Base-by-base conservation (phyloP, 2,797 vertebrate species). In the Decapterus maruadsi region DNA sequence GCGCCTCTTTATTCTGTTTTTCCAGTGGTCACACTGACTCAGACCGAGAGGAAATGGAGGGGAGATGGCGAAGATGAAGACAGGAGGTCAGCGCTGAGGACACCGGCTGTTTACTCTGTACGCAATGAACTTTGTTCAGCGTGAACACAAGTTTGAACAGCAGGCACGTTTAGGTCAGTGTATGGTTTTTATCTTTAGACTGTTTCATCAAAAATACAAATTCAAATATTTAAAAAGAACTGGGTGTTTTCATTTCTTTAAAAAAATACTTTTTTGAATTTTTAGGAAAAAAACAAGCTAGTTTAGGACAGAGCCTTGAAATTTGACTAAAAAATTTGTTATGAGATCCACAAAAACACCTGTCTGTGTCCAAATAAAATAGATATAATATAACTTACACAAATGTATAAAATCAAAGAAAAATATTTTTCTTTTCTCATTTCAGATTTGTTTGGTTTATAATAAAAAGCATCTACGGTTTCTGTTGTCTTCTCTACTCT, bases 21-120 rank as follows among this genome's bases (percentile, higher is more conserved):
- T 90, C 86, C 85, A 90, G 88, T 22, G 87, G 88, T 90, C 80
- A 89, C 77, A 78, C 79, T 88, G 90, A 84, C 73, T 77, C 81
- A 87, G 78, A 73, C 64, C 29, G 22, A 72, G 68, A 84, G 76
- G 78, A 87, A 84, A 34, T 55, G 53, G 79, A 82, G 81, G 74
- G 67, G 70, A 72, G 69, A 84, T 71, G 85, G 68, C 4, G 8
- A 55, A 38, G 72, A 84, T 61, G 77, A 58, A 80, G 77, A 77
- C 75, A 59, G 31, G 68, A 83, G 79, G 85, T 84, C 81, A 65
- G 70, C 6, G 38, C 50, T 55, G 76, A 78, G 82, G 78, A 85
- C 60, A 50, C 4, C 9, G 70, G 16, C 8, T 68, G 65, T 78
- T 84, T 75, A 40, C 70, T 61, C 53, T 45, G 68, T 11, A 7